Evolutionary conservation across 2,113 vertebrate species (phyloP).

Genomic region (Canis aureus): DNA sequence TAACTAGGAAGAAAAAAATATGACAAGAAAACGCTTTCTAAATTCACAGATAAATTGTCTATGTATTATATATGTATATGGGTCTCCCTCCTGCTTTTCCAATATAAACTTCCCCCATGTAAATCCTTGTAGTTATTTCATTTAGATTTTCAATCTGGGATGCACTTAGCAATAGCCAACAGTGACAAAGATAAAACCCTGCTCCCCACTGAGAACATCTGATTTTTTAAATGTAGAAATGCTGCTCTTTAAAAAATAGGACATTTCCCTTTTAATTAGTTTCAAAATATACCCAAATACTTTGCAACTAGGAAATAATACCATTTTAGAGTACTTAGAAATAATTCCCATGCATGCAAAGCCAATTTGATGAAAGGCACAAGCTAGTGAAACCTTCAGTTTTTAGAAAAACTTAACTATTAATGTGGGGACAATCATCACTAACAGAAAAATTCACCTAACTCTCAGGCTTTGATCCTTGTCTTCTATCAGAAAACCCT

Average conservation of each 20-base stretch:
- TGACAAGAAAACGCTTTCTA: constrained; percentile 74
- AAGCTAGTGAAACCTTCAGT: constrained; percentile 76
- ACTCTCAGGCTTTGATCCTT: not conserved
- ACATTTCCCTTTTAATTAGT: constrained; percentile 85
- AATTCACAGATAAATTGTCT: constrained; percentile 47
- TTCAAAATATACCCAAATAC: constrained; percentile 81
- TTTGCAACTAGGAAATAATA: constrained; percentile 73
- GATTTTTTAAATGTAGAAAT: constrained; percentile 88
- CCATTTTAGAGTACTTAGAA: constrained; percentile 66
- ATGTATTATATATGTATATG: constrained; percentile 30
- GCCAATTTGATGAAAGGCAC: constrained; percentile 21
- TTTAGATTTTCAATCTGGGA: constrained; percentile 85
- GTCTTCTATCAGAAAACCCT: not conserved
- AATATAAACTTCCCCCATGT: constrained; percentile 84
- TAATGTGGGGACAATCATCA: constrained; percentile 74
- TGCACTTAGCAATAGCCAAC: constrained; percentile 86
- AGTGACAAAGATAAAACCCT: constrained; percentile 83
- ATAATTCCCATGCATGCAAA: constrained; percentile 61
- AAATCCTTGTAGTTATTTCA: constrained; percentile 75
- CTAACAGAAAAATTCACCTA: constrained; percentile 63
- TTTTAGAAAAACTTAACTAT: constrained; percentile 68
- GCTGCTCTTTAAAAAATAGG: constrained; percentile 82
- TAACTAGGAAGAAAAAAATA: constrained; percentile 82
- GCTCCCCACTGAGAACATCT: constrained; percentile 87
- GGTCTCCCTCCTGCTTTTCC: constrained; percentile 82